Base-by-base conservation (phyloP, 37 sponge, comb jelly and placozoan genomes). In the Dysidea cf. avara region DNA sequence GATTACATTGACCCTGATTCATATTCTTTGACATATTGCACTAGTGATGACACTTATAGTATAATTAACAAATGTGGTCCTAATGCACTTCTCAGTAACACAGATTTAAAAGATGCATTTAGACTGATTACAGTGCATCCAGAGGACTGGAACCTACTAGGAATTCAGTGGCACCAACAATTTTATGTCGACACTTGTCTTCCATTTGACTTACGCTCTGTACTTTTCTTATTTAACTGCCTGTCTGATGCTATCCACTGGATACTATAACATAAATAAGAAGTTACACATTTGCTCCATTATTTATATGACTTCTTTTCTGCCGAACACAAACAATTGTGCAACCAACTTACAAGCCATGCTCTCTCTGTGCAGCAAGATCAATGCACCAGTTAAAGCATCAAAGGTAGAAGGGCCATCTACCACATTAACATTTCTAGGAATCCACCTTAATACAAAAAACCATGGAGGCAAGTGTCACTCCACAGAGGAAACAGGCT, bases 81-180 rank as follows among this genome's bases (percentile, higher is more conserved):
- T 28, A 51, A 63, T 17, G 50, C 59, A n/a, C 13, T 52, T 20
- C 47, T 80, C 50, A 72, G 49, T 53, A 34, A 26, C n/a, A n/a
- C n/a, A n/a, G n/a, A n/a, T n/a, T n/a, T n/a, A n/a, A n/a, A n/a
- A n/a, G n/a, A n/a, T n/a, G 81, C 81, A n/a, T 81, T 71, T 64
- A 67, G 75, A 18, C 56, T 81, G 14, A 25, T 29, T n/a, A 74
- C 82, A 17, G 64, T 81, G 20, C 25, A 52, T 18, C 33, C n/a
- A 33, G 63, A 71, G 39, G 82, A 81, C 49, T 74, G 82, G 82
- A 32, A 74, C 64, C 75, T 81, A 25, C 48, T 80, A 26, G 72
- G 72, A 21, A 26, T 69, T 20, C 14, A 80, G 20, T 80, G 81
- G 81, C 2, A 71, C 6, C 37, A 58, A 12, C 18, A 61, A 7